phyloP scores from a whole-genome alignment of 2,888 invertebrate genomes.

The Perdita meconis region DNA sequence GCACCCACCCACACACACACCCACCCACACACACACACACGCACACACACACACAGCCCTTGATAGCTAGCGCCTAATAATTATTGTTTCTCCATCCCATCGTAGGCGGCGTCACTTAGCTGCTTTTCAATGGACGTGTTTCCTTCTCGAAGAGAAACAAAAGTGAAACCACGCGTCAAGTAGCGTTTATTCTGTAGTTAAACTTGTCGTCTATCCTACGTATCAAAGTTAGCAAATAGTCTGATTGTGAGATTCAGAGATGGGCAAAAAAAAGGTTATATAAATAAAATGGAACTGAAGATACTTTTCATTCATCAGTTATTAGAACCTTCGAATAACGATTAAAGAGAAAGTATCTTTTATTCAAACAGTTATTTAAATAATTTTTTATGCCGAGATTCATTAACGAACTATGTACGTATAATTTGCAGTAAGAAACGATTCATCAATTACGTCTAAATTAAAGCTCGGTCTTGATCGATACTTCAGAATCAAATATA shows the following conservation, averaged over 20 bases:
- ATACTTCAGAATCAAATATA: background rate
- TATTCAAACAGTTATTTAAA: background rate
- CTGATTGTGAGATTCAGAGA: too few relatives aligned
- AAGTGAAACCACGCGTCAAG: background rate
- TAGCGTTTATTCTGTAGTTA: background rate
- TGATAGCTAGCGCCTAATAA: conserved; percentile 38
- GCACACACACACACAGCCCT: conserved; percentile 33
- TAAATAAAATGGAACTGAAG: too few relatives aligned
- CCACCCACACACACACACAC: conserved; percentile 28
- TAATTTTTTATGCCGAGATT: background rate
- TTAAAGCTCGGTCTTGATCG: conserved; percentile 11
- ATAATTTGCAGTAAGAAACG: conserved; percentile 4
- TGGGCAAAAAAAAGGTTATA: too few relatives aligned
- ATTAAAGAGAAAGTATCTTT: too few relatives aligned
- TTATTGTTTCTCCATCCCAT: conserved; percentile 29
- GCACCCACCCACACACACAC: conserved; percentile 33
- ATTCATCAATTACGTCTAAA: background rate
- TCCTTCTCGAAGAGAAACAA: background rate
- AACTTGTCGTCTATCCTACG: background rate
- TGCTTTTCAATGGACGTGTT: conserved; percentile 35
- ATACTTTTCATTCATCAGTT: too few relatives aligned
- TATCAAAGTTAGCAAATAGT: background rate
- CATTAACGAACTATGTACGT: background rate
- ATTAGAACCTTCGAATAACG: too few relatives aligned
- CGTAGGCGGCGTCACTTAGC: conserved; percentile 44